Evolutionary conservation across 2,797 vertebrate genomes (phyloP).

Genomic region (Cheirogaleus major): DNA sequence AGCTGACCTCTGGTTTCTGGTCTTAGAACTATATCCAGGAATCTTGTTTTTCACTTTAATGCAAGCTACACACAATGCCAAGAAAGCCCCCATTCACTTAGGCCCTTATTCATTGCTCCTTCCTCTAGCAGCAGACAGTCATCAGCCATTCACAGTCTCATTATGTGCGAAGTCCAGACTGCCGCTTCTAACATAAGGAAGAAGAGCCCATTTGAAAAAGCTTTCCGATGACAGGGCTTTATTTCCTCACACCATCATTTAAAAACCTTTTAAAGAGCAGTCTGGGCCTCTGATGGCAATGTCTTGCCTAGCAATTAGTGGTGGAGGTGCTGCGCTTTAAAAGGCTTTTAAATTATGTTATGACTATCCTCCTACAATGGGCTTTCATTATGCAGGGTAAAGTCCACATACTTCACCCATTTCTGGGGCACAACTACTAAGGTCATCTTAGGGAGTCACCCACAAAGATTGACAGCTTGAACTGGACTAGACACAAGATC

Average conservation of each 20-base stretch:
- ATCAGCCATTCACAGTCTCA: slow-evolving; percentile 58
- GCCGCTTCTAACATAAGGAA: slow-evolving; percentile 33
- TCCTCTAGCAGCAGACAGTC: slow-evolving; percentile 50
- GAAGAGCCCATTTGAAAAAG: slow-evolving; percentile 63
- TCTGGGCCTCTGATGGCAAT: slow-evolving; percentile 52
- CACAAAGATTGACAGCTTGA: slow-evolving; percentile 47
- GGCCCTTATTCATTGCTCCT: background rate
- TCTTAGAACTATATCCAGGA: background rate
- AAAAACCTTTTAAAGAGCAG: slow-evolving; percentile 80
- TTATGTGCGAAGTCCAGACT: slow-evolving; percentile 44
- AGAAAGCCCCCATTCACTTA: background rate
- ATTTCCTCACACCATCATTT: slow-evolving; percentile 75
- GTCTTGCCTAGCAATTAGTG: slow-evolving; percentile 65
- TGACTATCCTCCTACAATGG: slow-evolving; percentile 65
- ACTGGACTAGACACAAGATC: slow-evolving; percentile 21
- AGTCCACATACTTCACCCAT: background rate
- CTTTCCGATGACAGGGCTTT: slow-evolving; percentile 68
- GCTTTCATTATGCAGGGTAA: slow-evolving; percentile 44
- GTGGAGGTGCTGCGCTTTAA: slow-evolving; percentile 66
- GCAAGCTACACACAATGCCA: background rate
- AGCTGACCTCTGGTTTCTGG: background rate
- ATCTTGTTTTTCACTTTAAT: background rate
- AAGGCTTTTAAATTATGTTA: slow-evolving; percentile 78
- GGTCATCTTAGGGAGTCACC: slow-evolving; percentile 24
- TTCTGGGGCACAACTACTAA: slow-evolving; percentile 38